A percentile compares a stretch with the other conserved stretches of the same genome.
Conservation (phyloP, 2,888 invertebrate genomes). For the Slavum lentiscoides region DNA sequence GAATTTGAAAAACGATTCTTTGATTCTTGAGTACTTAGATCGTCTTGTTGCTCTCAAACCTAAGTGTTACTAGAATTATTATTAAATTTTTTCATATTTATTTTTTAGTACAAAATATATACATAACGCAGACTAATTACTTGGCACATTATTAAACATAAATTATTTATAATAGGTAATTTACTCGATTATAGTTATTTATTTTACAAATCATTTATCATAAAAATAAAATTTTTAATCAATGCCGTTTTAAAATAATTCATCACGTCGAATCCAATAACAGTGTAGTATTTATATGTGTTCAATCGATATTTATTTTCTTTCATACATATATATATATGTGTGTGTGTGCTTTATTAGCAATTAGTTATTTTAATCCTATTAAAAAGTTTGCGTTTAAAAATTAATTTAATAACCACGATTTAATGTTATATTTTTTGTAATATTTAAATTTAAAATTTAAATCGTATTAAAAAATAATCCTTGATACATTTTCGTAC, state of each 20-base stretch:
- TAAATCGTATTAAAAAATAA: neutral
- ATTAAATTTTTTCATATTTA: no score
- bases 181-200: neutral
- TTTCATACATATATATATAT: neutral
- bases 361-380: constrained; percentile 12
- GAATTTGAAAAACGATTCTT: no score
- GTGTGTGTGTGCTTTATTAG: no score
- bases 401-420: neutral
- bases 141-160: no score
- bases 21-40: no score
- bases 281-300: neutral
- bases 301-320: neutral
- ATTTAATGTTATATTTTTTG: neutral
- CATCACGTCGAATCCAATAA: neutral
- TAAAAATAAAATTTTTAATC: neutral
- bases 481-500: neutral
- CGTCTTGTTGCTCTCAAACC: no score
- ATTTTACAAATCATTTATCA: neutral
- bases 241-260: neutral
- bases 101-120: no score
- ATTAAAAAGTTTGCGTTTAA: neutral
- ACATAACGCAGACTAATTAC: no score
- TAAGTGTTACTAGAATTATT: no score
- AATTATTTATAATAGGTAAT: no score
- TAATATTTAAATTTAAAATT: neutral